Base-by-base conservation (phyloP, 2,113 vertebrate genomes). In the Entelurus aequoreus region DNA sequence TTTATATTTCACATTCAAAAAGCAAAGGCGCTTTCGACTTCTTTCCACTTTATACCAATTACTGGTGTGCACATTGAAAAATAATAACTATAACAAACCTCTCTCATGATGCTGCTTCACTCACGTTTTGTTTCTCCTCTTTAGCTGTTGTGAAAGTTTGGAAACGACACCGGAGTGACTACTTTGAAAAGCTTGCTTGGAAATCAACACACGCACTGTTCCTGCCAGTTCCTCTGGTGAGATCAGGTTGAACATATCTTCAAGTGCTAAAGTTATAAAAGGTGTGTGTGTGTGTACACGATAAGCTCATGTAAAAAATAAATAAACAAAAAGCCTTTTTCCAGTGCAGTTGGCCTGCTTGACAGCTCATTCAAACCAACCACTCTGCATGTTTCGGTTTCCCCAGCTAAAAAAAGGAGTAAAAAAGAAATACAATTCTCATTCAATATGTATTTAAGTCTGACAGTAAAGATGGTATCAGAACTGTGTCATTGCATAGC, bases 381-480 rank as follows among this genome's bases (percentile, higher is more conserved):
- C 62, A 49, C 8, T 53, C 1, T 37, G 55, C 60, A 54, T 1
- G 4, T 42, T 40, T 28, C 47, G 6, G 35, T 50, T 68, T 69
- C 72, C 76, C 65, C 38, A 76, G 68, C 61, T 69, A 48, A 72
- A 73, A 77, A 69, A 44, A 59, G 12, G 21, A 52, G 15, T 13
- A n/a, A 53, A 60, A 60, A 66, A 63, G 71, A 81, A 84, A 80
- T 52, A 60, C 76, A 71, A 82, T 79, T 75, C 74, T 40, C 0
- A 36, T 19, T 48, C 68, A 54, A 46, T 54, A 52, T n/a, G 6
- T 10, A 55, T 69, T 78, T 71, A 66, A 78, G 66, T 66, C 65
- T 4, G 62, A 58, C 38, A 40, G 49, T 72, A 71, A 79, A 72
- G 66, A 19, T 16, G 21, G 51, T 53, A 16, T 53, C 8, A 2